phyloP scores from a whole-genome alignment of 2,113 vertebrate genomes.

The Uria aalge region DNA sequence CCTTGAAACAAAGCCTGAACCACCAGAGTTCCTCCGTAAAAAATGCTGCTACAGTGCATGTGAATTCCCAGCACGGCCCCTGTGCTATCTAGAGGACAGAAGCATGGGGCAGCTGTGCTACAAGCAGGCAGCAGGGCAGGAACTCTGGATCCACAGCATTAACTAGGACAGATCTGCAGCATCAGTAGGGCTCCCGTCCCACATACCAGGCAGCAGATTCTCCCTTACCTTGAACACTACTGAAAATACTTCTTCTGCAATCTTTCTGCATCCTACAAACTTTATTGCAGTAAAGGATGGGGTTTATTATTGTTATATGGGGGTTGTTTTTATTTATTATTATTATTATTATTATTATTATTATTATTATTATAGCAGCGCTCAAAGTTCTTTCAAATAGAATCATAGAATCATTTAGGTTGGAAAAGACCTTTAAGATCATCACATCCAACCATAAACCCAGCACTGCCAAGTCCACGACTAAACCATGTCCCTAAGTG shows the following conservation, averaged over 20 bases:
- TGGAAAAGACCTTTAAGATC: neutral
- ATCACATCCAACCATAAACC: neutral
- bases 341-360: neutral
- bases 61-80: neutral
- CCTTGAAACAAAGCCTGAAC: neutral
- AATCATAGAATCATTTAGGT: neutral
- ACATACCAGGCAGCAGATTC: neutral
- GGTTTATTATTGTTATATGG: neutral
- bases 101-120: neutral
- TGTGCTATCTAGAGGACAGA: neutral
- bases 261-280: neutral
- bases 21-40: neutral
- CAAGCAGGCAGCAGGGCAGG: neutral
- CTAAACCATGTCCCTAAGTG: neutral
- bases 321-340: neutral
- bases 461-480: neutral
- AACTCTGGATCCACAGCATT: neutral
- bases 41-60: neutral
- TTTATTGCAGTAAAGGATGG: neutral
- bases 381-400: neutral
- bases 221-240: neutral
- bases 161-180: neutral
- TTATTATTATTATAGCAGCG: neutral
- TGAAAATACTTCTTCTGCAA: neutral
- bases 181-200: neutral